Percentiles rank a stretch among this genome's conserved stretches.
These are phyloP conservation scores for Epinephelus cyanopodus DNA, from an alignment of 2,113 vertebrate species.

Conservation along the genomic window DNA sequence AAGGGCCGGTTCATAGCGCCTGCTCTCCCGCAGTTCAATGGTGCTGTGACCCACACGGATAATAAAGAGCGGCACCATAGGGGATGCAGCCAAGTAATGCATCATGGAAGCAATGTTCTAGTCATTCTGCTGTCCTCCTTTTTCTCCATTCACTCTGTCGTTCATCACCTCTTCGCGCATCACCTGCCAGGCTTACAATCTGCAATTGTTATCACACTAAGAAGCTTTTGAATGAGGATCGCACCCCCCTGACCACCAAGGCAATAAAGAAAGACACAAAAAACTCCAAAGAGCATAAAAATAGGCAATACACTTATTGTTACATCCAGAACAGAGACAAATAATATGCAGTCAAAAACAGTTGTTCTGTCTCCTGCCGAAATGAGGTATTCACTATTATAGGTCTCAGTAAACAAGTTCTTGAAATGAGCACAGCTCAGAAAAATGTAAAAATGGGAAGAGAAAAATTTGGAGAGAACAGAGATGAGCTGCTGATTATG, in stretches of 20 bases:
- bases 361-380: not conserved
- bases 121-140: slow-evolving; percentile 33
- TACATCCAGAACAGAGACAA: not conserved
- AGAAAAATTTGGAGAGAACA: not conserved
- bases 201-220: slow-evolving; percentile 45
- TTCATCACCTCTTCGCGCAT: slow-evolving; percentile 40
- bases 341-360: not conserved
- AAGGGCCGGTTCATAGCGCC: slow-evolving; percentile 47
- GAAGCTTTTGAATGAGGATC: slow-evolving; percentile 2
- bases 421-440: not conserved
- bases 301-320: not conserved
- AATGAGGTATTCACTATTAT: not conserved
- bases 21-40: slow-evolving; percentile 43
- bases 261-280: not conserved
- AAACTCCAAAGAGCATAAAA: not conserved
- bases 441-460: not conserved
- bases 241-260: not conserved
- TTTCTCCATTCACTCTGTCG: slow-evolving; percentile 5
- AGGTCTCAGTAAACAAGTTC: not conserved
- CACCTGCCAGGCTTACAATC: slow-evolving; percentile 36
- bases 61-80: slow-evolving; percentile 69
- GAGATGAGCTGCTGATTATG: slow-evolving; percentile 14
- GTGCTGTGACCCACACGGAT: slow-evolving; percentile 62
- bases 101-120: slow-evolving; percentile 63
- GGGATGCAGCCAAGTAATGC: slow-evolving; percentile 52